These are phyloP conservation scores for Xyrichtys novacula DNA, from an alignment of 2,797 vertebrate species.

Conservation along the genomic window DNA sequence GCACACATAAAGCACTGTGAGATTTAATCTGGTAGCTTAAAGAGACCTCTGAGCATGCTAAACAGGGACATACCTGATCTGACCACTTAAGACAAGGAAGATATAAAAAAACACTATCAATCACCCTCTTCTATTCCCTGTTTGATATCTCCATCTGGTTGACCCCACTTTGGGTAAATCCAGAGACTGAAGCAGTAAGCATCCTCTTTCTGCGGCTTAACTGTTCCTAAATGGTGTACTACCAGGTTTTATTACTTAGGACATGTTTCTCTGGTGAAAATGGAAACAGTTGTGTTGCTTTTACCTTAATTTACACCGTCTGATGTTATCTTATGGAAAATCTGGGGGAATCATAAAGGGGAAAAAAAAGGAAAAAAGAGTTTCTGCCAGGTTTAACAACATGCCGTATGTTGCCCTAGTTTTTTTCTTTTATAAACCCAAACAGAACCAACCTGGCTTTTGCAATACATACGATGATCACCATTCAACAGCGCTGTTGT, in stretches of 20 bases:
- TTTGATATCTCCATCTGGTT: conserved; percentile 41
- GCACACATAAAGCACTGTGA: conserved; percentile 24
- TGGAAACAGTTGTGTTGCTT: conserved; percentile 3
- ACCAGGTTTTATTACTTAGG: conserved; percentile 15
- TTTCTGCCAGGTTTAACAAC: not conserved
- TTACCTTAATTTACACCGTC: conserved; percentile 2
- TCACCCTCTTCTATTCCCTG: conserved; percentile 10
- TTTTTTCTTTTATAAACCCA: conserved; percentile 3
- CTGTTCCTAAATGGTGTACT: conserved; percentile 22
- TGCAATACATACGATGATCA: conserved; percentile 23
- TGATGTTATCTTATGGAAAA: conserved; percentile 26
- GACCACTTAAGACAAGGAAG: conserved; percentile 17
- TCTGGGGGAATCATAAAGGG: conserved; percentile 20
- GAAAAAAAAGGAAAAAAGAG: conserved; percentile 20
- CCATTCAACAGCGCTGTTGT: conserved; percentile 20
- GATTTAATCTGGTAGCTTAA: conserved; percentile 17
- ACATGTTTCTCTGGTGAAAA: not conserved
- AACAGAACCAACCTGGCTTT: conserved; percentile 2
- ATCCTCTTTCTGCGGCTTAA: conserved; percentile 1
- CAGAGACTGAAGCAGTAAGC: conserved; percentile 17
- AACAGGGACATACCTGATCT: conserved; percentile 43
- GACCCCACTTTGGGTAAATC: conserved; percentile 33
- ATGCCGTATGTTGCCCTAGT: not conserved
- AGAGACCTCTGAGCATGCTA: conserved; percentile 24
- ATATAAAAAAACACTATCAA: conserved; percentile 29